Evolutionary conservation across 2,797 vertebrate species (phyloP).

Genomic region (Lophotriccus pileatus): DNA sequence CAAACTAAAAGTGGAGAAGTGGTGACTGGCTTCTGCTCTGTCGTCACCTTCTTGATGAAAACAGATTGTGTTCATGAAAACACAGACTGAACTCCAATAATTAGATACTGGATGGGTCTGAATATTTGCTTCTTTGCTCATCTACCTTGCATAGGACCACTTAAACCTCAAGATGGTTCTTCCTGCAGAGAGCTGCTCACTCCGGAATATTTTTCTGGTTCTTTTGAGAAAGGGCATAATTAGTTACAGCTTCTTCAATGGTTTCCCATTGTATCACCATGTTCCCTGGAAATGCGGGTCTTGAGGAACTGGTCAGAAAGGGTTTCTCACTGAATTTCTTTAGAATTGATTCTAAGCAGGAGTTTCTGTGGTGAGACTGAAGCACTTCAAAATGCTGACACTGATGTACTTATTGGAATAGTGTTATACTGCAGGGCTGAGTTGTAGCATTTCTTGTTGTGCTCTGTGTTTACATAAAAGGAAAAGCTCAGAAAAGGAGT

Average conservation of each 20-base stretch:
- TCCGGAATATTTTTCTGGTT: not conserved
- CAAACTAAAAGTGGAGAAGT: not conserved
- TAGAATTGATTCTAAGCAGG: not conserved
- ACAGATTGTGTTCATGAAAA: not conserved
- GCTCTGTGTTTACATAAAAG: not conserved
- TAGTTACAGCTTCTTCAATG: not conserved
- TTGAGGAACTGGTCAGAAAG: not conserved
- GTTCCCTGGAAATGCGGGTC: not conserved
- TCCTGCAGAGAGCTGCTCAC: not conserved
- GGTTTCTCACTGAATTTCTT: not conserved
- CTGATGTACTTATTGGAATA: not conserved
- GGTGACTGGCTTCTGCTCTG: not conserved
- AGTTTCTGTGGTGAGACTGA: not conserved
- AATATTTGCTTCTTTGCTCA: not conserved
- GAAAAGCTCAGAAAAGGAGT: not conserved
- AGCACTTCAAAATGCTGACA: not conserved
- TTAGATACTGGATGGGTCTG: not conserved
- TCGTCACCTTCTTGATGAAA: not conserved
- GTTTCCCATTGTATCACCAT: not conserved
- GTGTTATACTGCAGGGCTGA: not conserved
- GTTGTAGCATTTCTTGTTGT: not conserved
- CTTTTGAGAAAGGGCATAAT: not conserved
- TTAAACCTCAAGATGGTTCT: not conserved
- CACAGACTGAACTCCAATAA: not conserved
- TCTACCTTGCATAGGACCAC: not conserved